Percentiles rank a stretch among this genome's conserved stretches.
These are phyloP conservation scores for Megathymus violae DNA, from an alignment of 1,140 invertebrate species.

Conservation along the genomic window DNA sequence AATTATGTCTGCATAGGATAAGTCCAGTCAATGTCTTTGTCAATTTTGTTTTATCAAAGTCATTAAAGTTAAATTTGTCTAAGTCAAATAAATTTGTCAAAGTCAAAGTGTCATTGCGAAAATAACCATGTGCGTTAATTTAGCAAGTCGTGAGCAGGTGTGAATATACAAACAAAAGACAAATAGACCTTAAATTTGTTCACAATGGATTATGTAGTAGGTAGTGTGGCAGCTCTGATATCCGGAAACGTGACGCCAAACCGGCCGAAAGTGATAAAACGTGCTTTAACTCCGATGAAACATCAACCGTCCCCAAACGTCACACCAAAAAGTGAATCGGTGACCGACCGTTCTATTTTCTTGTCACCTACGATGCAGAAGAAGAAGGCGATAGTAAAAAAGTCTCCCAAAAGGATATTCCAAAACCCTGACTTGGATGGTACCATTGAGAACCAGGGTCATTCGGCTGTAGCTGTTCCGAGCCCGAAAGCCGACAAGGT, in stretches of 20 bases:
- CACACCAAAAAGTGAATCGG: constrained; percentile 72
- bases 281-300: constrained; percentile 71
- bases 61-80: background rate
- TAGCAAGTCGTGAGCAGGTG: background rate
- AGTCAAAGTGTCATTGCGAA: constrained; percentile 37
- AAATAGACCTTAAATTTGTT: background rate
- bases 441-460: constrained; percentile 49
- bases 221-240: constrained; percentile 71
- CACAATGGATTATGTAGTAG: constrained; percentile 75
- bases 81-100: background rate
- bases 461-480: constrained; percentile 24
- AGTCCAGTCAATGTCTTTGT: no score
- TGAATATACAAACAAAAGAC: background rate
- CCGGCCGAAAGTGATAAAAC: constrained; percentile 62
- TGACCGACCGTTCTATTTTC: constrained; percentile 72
- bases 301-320: constrained; percentile 76
- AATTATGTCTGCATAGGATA: no score
- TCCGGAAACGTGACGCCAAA: constrained; percentile 75
- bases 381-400: constrained; percentile 76
- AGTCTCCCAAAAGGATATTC: constrained; percentile 79
- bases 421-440: constrained; percentile 65
- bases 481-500: constrained; percentile 73
- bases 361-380: constrained; percentile 71
- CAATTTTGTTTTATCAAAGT: no score
- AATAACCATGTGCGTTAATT: constrained; percentile 21